phyloP scores from a whole-genome alignment of 1,140 invertebrate genomes.

The Thaumatotibia leucotreta region DNA sequence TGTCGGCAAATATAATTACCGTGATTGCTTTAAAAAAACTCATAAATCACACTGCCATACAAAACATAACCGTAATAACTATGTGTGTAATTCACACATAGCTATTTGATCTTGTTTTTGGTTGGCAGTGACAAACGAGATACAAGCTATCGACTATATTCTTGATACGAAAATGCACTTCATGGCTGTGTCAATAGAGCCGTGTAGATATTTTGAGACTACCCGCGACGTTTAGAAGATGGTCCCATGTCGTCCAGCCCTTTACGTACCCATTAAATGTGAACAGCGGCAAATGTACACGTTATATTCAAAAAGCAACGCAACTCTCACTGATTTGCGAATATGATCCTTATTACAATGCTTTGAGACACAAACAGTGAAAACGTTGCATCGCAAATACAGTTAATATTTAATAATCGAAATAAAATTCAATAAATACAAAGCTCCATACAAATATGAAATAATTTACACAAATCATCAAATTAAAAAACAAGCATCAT shows the following conservation, averaged over 20 bases:
- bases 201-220: no score
- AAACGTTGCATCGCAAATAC: slow-evolving; percentile 12
- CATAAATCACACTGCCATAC: no score
- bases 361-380: not conserved
- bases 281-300: slow-evolving; percentile 3
- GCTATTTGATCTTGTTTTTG: no score
- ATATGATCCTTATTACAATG: not conserved
- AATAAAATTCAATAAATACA: slow-evolving; percentile 40
- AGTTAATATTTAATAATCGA: slow-evolving; percentile 44
- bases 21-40: no score
- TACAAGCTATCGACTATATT: no score
- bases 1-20: no score
- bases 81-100: no score
- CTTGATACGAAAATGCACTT: no score
- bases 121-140: no score
- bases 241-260: not conserved
- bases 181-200: no score
- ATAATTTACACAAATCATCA: slow-evolving; percentile 58
- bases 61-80: no score
- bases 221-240: no score
- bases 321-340: not conserved
- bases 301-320: not conserved
- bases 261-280: not conserved
- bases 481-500: slow-evolving; percentile 48
- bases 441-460: slow-evolving; percentile 45